Conservation (phyloP, 2,888 invertebrate genomes). For the Ditula angustiorana region DNA sequence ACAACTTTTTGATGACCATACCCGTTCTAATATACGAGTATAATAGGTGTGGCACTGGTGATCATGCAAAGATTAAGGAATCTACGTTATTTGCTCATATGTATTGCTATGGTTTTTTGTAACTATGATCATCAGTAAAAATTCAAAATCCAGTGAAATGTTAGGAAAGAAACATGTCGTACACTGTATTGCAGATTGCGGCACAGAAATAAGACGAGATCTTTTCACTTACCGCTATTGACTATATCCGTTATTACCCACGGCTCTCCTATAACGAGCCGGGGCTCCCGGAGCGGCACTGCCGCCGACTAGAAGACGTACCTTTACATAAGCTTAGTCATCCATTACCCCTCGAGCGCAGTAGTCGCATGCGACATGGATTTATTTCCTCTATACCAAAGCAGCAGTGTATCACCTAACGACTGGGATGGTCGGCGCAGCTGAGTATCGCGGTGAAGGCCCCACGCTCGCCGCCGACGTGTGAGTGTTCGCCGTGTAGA, state of each 20-base stretch:
- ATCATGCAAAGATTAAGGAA: too few species aligned
- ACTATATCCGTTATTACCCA: slow-evolving; percentile 27
- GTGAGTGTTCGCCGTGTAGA: slow-evolving; percentile 11
- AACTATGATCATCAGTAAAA: too few species aligned
- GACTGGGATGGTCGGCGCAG: too few species aligned
- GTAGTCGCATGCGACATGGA: not conserved
- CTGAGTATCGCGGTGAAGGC: not conserved
- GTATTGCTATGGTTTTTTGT: too few species aligned
- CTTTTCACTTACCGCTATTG: slow-evolving; percentile 34
- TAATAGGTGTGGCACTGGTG: too few species aligned
- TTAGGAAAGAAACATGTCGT: not conserved
- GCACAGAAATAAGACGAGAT: slow-evolving; percentile 13
- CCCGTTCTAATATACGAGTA: too few species aligned
- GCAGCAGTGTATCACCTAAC: not conserved
- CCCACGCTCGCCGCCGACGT: slow-evolving; percentile 2
- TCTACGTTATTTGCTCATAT: too few species aligned
- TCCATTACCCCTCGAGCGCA: slow-evolving; percentile 4
- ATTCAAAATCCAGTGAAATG: too few species aligned
- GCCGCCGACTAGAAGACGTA: not conserved
- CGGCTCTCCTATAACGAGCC: slow-evolving; percentile 13
- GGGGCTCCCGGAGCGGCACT: not conserved
- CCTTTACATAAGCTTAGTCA: not conserved
- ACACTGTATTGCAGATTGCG: slow-evolving; percentile 13
- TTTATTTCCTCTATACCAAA: not conserved
- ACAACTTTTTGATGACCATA: too few species aligned